Base-by-base conservation (phyloP, 37 sponge, comb jelly and placozoan species). In the Theonella swinhoei region DNA sequence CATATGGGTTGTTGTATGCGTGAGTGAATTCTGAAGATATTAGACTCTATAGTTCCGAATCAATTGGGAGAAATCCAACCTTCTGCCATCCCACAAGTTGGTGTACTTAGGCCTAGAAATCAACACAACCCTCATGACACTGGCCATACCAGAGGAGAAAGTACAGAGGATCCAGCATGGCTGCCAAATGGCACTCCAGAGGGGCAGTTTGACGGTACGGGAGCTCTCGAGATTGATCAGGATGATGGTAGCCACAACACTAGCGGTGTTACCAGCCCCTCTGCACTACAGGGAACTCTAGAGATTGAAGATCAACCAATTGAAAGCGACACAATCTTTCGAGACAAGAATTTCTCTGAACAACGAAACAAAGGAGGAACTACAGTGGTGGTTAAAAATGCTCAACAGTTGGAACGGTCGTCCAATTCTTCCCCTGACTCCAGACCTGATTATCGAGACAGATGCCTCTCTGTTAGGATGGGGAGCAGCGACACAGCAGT, bases 41-140 rank as follows among this genome's bases (percentile, higher is more conserved):
- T n/a, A n/a, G n/a, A n/a, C n/a, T n/a, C n/a, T n/a, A n/a, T n/a
- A n/a, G n/a, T n/a, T n/a, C n/a, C n/a, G n/a, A n/a, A n/a, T n/a
- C n/a, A n/a, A n/a, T n/a, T n/a, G n/a, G n/a, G n/a, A n/a, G n/a
- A n/a, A n/a, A n/a, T n/a, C n/a, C n/a, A n/a, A n/a, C n/a, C n/a
- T n/a, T n/a, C n/a, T n/a, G n/a, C n/a, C n/a, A n/a, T 83, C 17
- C 42, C 78, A 29, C n/a, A n/a, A n/a, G n/a, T n/a, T n/a, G n/a
- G n/a, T n/a, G n/a, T 82, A 70, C 74, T 81, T 90, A 32, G 86
- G 91, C 3, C 75, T 90, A n/a, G 25, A 68, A 63, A 7, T 90
- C 35, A 29, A 85, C 64, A 60, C 82, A n/a, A 38, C 29, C 33
- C 28, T n/a, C 60, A 80, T 90, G 91, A 85, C 69, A 32, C 29